phyloP scores from a whole-genome alignment of 2,888 invertebrate species.

The Sphaerophoria taeniata region DNA sequence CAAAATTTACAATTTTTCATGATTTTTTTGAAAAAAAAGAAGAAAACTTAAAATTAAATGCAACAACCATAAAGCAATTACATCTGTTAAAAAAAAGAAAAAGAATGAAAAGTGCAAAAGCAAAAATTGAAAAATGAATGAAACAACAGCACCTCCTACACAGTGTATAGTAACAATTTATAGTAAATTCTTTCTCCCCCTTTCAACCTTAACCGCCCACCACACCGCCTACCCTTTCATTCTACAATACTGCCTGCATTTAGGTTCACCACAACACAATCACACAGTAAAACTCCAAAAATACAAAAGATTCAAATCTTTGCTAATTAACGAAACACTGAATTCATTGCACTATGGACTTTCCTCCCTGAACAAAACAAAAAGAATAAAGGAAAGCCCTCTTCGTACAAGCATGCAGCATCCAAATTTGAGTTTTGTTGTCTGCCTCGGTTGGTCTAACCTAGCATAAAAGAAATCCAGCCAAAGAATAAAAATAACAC shows the following conservation, averaged over 20 bases:
- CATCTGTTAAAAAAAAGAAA: conserved; percentile 29
- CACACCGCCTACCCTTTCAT: background rate
- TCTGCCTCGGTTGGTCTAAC: too few relatives aligned
- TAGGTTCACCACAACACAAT: conserved; percentile 55
- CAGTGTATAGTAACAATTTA: conserved; percentile 54
- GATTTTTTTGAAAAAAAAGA: background rate
- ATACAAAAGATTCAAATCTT: conserved; percentile 74
- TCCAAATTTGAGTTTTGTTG: too few relatives aligned
- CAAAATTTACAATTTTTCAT: too few relatives aligned
- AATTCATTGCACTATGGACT: conserved; percentile 66
- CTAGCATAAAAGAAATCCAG: conserved; percentile 29
- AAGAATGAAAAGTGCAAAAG: conserved; percentile 17
- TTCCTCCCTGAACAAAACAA: conserved; percentile 1
- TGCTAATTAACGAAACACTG: conserved; percentile 72
- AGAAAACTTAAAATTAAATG: conserved; percentile 66
- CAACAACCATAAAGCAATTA: conserved; percentile 61
- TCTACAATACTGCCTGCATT: background rate
- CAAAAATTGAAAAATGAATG: background rate
- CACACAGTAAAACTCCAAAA: conserved; percentile 68
- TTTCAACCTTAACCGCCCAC: background rate
- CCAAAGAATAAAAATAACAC: conserved; percentile 14
- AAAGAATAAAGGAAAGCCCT: too few relatives aligned
- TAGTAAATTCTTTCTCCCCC: conserved; percentile 48
- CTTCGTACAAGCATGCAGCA: too few relatives aligned
- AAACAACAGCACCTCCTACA: conserved; percentile 3